Conservation (phyloP, 1,140 invertebrate species). For the Hormaphis cornu region DNA sequence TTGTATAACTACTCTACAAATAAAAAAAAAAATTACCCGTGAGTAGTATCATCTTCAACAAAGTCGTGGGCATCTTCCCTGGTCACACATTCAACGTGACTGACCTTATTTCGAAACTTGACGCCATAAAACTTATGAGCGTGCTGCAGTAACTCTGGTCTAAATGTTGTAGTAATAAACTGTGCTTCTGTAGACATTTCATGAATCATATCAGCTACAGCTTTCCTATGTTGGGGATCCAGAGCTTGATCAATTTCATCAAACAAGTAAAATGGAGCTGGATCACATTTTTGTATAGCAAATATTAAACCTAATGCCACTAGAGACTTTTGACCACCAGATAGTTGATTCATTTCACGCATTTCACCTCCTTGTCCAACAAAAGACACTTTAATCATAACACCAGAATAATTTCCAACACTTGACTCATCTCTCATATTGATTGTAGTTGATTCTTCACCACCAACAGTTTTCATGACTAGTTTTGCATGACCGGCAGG, state of each 20-base stretch:
- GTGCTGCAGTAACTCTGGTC: conserved; percentile 92
- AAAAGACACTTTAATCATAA: conserved; percentile 57
- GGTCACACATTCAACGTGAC: conserved; percentile 79
- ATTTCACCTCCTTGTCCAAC: conserved; percentile 71
- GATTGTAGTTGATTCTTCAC: conserved; percentile 48
- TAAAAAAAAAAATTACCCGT: conserved; percentile 52
- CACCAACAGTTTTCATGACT: conserved; percentile 69
- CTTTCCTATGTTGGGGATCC: conserved; percentile 92
- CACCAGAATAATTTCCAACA: conserved; percentile 70
- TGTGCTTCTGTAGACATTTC: conserved; percentile 90
- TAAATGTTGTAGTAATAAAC: conserved; percentile 98
- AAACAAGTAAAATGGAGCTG: conserved; percentile 98
- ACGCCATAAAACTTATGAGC: conserved; percentile 99
- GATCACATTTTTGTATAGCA: conserved; percentile 99
- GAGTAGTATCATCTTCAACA: conserved; percentile 93
- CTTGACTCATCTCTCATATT: conserved; percentile 46
- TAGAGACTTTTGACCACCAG: conserved; percentile 96
- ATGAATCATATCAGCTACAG: conserved; percentile 98
- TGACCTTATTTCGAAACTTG: conserved; percentile 95
- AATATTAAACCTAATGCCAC: conserved; percentile 98
- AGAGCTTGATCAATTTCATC: conserved; percentile 98
- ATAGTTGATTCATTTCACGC: conserved; percentile 98
- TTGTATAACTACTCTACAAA: no score
- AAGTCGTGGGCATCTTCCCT: conserved; percentile 94
- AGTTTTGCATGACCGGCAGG: conserved; percentile 87